These are phyloP conservation scores for Ptiloglossa arizonensis DNA, from an alignment of 1,140 invertebrate genomes.

Conservation along the genomic window DNA sequence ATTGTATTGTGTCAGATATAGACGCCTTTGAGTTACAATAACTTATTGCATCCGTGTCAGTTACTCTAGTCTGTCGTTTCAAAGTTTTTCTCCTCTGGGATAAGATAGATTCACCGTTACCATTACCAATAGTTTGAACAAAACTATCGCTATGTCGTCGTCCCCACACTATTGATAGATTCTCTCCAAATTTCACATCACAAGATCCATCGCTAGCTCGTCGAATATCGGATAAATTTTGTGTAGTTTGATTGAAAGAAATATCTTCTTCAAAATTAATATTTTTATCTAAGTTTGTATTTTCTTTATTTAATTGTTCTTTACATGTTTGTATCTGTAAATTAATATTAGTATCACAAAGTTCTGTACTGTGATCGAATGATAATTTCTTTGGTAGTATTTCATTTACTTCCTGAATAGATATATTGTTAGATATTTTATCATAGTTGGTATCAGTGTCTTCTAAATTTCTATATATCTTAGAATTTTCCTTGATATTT, in stretches of 20 bases:
- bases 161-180: conserved; percentile 31
- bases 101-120: conserved; percentile 12
- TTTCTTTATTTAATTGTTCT: background rate
- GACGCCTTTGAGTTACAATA: conserved; percentile 30
- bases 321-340: conserved; percentile 1
- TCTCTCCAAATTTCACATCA: conserved; percentile 17
- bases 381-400: conserved; percentile 53
- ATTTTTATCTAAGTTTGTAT: conserved; percentile 3
- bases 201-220: conserved; percentile 67
- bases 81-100: conserved; percentile 64
- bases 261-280: background rate
- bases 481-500: background rate
- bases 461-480: conserved; percentile 27
- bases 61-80: conserved; percentile 71
- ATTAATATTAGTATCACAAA: conserved; percentile 7
- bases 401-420: conserved; percentile 23
- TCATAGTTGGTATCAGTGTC: conserved; percentile 5
- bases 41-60: conserved; percentile 52
- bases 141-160: conserved; percentile 71
- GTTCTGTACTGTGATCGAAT: conserved; percentile 54
- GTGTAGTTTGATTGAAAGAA: background rate
- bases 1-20: conserved; percentile 16
- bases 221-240: conserved; percentile 48
- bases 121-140: conserved; percentile 38
- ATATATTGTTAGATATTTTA: conserved; percentile 4